Evolutionary conservation across 2,113 vertebrate genomes (phyloP).

Genomic region (Cheilinus undulatus): DNA sequence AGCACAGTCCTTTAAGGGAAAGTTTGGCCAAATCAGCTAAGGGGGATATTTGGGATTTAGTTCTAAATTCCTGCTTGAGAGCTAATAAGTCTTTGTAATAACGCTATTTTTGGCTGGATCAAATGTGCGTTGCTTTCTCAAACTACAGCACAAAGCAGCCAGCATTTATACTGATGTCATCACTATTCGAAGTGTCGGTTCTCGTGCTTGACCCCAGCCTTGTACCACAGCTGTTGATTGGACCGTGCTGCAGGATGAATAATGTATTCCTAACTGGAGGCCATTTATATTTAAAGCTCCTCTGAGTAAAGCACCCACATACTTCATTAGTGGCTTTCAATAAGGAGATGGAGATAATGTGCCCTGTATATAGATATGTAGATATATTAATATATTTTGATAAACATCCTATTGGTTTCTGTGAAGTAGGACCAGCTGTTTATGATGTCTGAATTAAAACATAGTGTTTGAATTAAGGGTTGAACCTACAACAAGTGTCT

Average conservation of each 20-base stretch:
- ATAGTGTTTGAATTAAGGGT: slow-evolving; percentile 18
- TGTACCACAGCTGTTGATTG: slow-evolving; percentile 22
- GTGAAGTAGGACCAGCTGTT: background rate
- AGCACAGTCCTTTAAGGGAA: no score
- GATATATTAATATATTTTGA: background rate
- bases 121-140: no score
- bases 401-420: background rate
- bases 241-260: slow-evolving; percentile 41
- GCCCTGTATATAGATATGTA: background rate
- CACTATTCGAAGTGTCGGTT: background rate
- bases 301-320: slow-evolving; percentile 30
- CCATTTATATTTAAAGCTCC: slow-evolving; percentile 54
- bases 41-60: background rate
- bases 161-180: slow-evolving; percentile 4
- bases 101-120: background rate
- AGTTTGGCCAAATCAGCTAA: background rate
- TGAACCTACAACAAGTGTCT: slow-evolving; percentile 5
- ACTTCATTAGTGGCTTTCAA: slow-evolving; percentile 30
- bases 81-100: background rate
- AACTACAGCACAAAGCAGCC: background rate
- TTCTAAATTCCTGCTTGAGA: background rate
- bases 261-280: slow-evolving; percentile 45
- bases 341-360: background rate
- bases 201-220: slow-evolving; percentile 28
- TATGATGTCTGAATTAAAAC: background rate